phyloP scores from a whole-genome alignment of 1,140 invertebrate genomes.

The Lucilia cuprina region DNA sequence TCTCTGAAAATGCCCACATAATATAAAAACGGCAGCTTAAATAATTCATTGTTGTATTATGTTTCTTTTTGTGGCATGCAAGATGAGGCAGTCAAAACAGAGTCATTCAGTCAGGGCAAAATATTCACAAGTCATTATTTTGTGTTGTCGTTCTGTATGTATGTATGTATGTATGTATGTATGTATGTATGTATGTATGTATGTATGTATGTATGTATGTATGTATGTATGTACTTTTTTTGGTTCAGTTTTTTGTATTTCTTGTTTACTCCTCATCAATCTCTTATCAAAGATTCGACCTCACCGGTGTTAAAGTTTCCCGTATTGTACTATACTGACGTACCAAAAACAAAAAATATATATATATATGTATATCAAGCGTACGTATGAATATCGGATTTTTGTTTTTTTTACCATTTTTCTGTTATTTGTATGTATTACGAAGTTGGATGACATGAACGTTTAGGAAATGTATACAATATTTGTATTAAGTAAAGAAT shows the following conservation, averaged over 20 bases:
- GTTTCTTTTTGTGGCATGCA: not conserved
- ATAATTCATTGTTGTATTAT: conserved; percentile 9
- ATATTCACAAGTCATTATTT: not conserved
- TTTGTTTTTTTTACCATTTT: not conserved
- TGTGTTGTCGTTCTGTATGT: not conserved
- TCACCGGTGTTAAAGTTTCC: conserved; percentile 23
- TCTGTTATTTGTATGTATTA: conserved; percentile 17
- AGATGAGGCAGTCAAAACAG: conserved; percentile 9
- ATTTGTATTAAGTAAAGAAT: conserved; percentile 17
- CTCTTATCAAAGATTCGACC: conserved; percentile 29
- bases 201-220: too few relatives aligned
- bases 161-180: too few relatives aligned
- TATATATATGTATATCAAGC: too few relatives aligned
- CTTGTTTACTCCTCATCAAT: conserved; percentile 12
- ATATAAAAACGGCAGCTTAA: not conserved
- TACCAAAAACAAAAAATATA: not conserved
- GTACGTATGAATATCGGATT: not conserved
- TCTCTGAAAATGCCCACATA: not conserved
- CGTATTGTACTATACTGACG: not conserved
- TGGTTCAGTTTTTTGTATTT: not conserved
- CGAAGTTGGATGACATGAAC: conserved; percentile 21
- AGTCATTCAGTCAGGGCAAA: not conserved
- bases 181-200: too few relatives aligned
- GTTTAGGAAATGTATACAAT: conserved; percentile 22
- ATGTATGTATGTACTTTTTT: too few relatives aligned